Base-by-base conservation (phyloP, 2,888 invertebrate genomes). In the Thalpophila matura region DNA sequence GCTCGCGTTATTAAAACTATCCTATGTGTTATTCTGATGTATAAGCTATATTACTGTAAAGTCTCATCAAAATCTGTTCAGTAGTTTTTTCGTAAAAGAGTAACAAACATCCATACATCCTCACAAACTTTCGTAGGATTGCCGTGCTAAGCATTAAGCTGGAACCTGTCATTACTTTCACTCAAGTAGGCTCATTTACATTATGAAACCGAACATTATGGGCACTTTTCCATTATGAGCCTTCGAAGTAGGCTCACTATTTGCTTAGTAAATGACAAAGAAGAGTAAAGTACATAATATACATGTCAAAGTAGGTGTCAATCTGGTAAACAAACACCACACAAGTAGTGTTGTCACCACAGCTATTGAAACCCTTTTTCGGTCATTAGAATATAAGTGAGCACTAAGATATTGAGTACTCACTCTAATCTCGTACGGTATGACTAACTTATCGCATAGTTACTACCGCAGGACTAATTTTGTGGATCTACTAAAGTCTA, bases 251-350 rank as follows among this genome's bases (percentile, higher is more conserved):
- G 49, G 24, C 16, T 29, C 40, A 10, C 26, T 14, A 29, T 72
- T 64, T 45, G n/a, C 26, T 49, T 53, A 45, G 38, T 65, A 49
- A 53, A 58, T 65, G 38, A 73, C 66, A 40, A 57, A 51, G 40
- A 56, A 65, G 29, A 59, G 26, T 31, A 22, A 16, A 38, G 46
- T 42, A 40, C 26, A 27, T 38, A 22, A 26, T 7, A 37, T 55
- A 35, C 31, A 27, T 18, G 12, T 18, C 5, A 27, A 53, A 43
- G 18, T 18, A 18, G 3, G 31, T 29, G 14, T 18, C 14, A 45
- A 22, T 58, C 1, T 37, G n/a, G 22, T 61, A 27, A 29, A 31
- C 22, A 53, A 14, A 53, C 31, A n/a, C n/a, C n/a, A n/a, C n/a
- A n/a, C 14, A 42, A 16, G 12, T 16, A 38, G n/a, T 24, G 4